Base-by-base conservation (phyloP, 2,888 invertebrate species). In the Tupiocoris notatus region DNA sequence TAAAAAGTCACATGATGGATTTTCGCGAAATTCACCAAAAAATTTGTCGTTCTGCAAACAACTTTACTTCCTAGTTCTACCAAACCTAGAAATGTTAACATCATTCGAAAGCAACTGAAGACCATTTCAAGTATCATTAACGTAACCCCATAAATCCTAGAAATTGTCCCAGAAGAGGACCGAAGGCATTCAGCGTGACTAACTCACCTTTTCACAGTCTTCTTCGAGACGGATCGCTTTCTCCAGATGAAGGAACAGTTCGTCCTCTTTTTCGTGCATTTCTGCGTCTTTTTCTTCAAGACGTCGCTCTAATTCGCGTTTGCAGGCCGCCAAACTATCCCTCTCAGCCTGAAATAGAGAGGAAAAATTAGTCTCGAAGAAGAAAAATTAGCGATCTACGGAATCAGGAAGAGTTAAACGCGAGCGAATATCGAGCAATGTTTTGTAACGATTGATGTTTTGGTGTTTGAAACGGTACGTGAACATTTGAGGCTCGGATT, bases 161-260 rank as follows among this genome's bases (percentile, higher is more conserved):
- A n/a, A n/a, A n/a, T n/a, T n/a, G n/a, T n/a, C n/a, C n/a, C n/a
- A n/a, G n/a, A n/a, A n/a, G n/a, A n/a, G n/a, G n/a, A n/a, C n/a
- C n/a, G n/a, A n/a, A n/a, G n/a, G n/a, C n/a, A n/a, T n/a, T 39
- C 39, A 7, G 39, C 39, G 39, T 39, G 12, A 39, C 39, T 12
- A 12, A 39, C 79, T 79, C 81, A 86, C 86, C 84, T 86, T 87
- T 82, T 87, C 86, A 81, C 86, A 86, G 81, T 87, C 86, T 81
- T 88, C 88, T 82, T 89, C 88, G 77, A 88, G 83, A 78, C 87
- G 86, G 17, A 88, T 85, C 74, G 87, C 87, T 78, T 87, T 84
- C 82, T 88, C 88, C 80, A 88, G 83, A 80, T 88, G 88, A 22
- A 87, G 82, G 82, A 89, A 89, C 24, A 88, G 85, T 80, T 89